These are phyloP conservation scores for Ispidina picta DNA, from an alignment of 2,797 vertebrate species.

Conservation along the genomic window DNA sequence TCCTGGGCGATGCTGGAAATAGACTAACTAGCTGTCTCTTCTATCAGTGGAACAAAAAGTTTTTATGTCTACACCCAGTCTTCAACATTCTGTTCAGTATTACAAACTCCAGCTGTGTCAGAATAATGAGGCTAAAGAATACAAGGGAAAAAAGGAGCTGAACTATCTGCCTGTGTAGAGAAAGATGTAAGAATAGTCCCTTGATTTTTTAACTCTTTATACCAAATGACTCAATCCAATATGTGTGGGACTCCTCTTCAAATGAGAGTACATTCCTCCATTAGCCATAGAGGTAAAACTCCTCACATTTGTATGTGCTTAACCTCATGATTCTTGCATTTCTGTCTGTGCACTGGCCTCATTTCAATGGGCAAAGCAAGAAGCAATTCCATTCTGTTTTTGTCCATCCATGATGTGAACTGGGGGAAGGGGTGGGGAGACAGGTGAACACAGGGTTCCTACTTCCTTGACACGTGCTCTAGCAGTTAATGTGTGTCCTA, in stretches of 20 bases:
- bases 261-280: neutral
- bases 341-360: neutral
- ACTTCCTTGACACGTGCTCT: neutral
- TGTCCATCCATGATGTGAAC: neutral
- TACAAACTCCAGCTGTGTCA: neutral
- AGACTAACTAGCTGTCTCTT: neutral
- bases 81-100: neutral
- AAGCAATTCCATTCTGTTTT: neutral
- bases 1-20: neutral
- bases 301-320: neutral
- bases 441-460: neutral
- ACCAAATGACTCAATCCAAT: neutral
- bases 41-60: neutral
- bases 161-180: neutral
- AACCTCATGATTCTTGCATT: neutral
- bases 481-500: neutral
- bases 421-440: neutral
- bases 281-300: neutral
- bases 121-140: neutral
- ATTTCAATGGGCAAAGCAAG: neutral
- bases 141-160: neutral
- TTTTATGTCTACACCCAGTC: neutral
- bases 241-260: neutral
- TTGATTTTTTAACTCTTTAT: neutral
- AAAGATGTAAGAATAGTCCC: neutral